These are phyloP conservation scores for honey bee (Apis mellifera) DNA, from an alignment of 1,140 invertebrate genomes.

Conservation along the genomic window DNA sequence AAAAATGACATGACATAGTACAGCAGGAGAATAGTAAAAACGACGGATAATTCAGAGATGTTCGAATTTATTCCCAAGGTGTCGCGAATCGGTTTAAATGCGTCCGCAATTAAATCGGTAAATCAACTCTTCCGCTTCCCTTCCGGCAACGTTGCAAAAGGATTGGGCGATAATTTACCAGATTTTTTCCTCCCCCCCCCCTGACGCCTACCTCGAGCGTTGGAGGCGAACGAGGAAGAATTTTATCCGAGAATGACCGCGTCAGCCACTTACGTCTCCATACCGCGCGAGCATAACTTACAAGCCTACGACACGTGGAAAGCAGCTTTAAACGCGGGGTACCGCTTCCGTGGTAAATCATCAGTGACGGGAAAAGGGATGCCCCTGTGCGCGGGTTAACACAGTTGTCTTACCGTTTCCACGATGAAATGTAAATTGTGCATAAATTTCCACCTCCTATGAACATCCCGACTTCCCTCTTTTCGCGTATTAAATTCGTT, in stretches of 20 bases:
- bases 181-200: neutral
- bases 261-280: conserved; percentile 35
- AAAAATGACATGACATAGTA: no score
- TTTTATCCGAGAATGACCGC: conserved; percentile 38
- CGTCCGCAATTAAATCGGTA: conserved; percentile 28
- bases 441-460: neutral
- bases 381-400: conserved; percentile 25
- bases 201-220: no score
- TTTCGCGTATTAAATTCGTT: neutral
- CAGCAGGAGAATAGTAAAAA: neutral
- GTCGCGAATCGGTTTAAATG: conserved; percentile 20
- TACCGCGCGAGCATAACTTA: conserved; percentile 34
- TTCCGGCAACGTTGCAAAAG: conserved; percentile 27
- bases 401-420: conserved; percentile 37
- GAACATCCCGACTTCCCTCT: neutral
- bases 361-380: conserved; percentile 33
- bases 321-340: conserved; percentile 27
- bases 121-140: conserved; percentile 21
- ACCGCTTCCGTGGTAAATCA: conserved; percentile 39
- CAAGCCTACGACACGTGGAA: conserved; percentile 41
- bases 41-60: neutral
- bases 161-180: conserved; percentile 32
- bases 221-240: neutral
- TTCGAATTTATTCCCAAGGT: neutral
- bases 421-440: neutral